Percentiles rank a stretch among this genome's conserved stretches.
These are phyloP conservation scores for Lutjanus argentimaculatus DNA, from an alignment of 2,797 vertebrate species.

Conservation along the genomic window DNA sequence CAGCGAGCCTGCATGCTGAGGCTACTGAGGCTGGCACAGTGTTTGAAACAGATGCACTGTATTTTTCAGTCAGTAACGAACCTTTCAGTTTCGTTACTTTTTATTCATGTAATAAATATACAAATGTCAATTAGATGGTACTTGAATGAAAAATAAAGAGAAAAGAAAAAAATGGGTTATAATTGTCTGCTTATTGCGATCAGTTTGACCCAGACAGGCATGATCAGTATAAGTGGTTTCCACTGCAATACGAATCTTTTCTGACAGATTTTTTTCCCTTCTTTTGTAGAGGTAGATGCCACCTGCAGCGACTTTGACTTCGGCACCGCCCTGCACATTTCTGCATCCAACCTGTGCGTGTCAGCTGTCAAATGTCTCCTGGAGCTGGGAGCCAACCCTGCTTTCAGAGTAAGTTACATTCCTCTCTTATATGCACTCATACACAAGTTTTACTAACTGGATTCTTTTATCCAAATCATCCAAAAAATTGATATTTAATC, in stretches of 20 bases:
- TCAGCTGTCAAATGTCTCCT: slow-evolving; percentile 93
- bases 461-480: background rate
- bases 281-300: slow-evolving; percentile 92
- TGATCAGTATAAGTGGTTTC: too few species aligned
- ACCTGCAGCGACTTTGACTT: slow-evolving; percentile 99
- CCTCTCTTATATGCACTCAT: background rate
- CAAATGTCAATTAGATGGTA: too few species aligned
- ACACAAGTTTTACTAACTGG: background rate
- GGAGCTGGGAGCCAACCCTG: slow-evolving; percentile 95
- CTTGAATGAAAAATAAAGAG: too few species aligned
- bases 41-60: too few species aligned
- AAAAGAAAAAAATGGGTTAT: too few species aligned
- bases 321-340: slow-evolving; percentile 97
- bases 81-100: too few species aligned
- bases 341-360: slow-evolving; percentile 95
- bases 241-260: background rate
- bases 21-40: too few species aligned
- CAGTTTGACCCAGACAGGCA: too few species aligned
- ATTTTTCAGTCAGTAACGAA: too few species aligned
- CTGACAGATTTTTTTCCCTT: slow-evolving; percentile 2
- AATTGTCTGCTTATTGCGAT: too few species aligned
- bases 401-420: slow-evolving; percentile 90
- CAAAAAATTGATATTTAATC: background rate
- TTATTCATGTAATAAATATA: too few species aligned
- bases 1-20: too few species aligned